Evolutionary conservation across 2,888 invertebrate genomes (phyloP), one percentile per base, ranked within the genome.

Genomic region (Philopedon plagiatum): DNA sequence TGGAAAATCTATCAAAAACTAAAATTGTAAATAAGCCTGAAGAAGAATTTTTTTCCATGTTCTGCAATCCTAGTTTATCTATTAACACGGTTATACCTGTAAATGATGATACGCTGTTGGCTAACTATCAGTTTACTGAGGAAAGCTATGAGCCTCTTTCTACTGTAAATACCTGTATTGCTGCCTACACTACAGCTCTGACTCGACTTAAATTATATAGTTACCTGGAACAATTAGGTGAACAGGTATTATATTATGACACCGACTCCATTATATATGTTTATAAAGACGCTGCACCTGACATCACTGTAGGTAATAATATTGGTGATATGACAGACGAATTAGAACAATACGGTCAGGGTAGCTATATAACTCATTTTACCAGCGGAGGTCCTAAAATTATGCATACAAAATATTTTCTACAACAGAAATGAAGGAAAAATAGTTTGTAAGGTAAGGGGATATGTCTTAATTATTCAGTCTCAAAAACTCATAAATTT

Each of bases 261-360:
- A 65, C n/a, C 15, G 57, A 57, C 32, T 21, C 39, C 0, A 21
- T 65, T 39, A 65, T 65, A 23, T 65, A 29, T 15, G 15, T 57
- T 26, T n/a, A 3, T 23, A 63, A 15, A 15, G 11, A 8, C n/a
- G 11, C 5, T 1, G 77, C 79, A 49, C 80, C 74, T 66, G 54
- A 3, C 83, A 83, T 80, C 9, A 69, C 76, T n/a, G 68, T 77
- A 0, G 83, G 83, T 7, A 76, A 79, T 49, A 80, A 75, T 74
- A 39, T 84, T 2, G 84, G 84, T 0, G 81, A 85, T 39, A 67
- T 84, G 69, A 84, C 83, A 0, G 79, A 84, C 71, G 84, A 84
- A 69, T 58, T 84, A 0, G 70, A 74, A 8, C 67, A 72, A 9
- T 1, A 81, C 83, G 64, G 69, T 82, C 58, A 83, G 76, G 79